Evolutionary conservation across 2,888 invertebrate genomes (phyloP).

Genomic region (Philereme vetulata): DNA sequence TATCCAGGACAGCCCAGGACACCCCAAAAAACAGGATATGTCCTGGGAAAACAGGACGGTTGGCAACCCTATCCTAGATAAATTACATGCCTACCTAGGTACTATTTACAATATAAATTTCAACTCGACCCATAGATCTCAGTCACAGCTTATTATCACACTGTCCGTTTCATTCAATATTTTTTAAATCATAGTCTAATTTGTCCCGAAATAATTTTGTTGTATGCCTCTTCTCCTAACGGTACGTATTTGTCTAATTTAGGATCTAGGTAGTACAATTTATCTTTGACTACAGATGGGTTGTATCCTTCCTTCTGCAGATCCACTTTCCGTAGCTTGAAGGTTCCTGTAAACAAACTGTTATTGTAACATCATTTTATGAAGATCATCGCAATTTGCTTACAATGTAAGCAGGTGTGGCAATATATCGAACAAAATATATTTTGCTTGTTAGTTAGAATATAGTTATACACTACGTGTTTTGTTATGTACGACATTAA

Average conservation of each 20-base stretch:
- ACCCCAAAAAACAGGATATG: no score
- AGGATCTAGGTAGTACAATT: conserved; percentile 90
- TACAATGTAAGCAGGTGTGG: no score
- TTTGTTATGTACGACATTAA: no score
- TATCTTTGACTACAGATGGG: conserved; percentile 87
- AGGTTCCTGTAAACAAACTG: conserved; percentile 90
- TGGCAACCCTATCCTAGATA: background rate
- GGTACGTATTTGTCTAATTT: conserved; percentile 87
- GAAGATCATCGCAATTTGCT: background rate
- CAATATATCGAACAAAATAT: no score
- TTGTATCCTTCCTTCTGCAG: conserved; percentile 96
- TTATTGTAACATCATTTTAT: background rate
- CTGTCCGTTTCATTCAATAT: conserved; percentile 2
- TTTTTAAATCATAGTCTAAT: conserved; percentile 86
- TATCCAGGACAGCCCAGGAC: no score
- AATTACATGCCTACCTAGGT: background rate
- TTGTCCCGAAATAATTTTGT: conserved; percentile 89
- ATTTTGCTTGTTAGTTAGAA: no score
- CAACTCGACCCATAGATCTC: conserved; percentile 10
- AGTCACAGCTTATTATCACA: conserved; percentile 31
- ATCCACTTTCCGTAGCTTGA: conserved; percentile 96
- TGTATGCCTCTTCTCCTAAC: conserved; percentile 88
- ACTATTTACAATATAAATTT: conserved; percentile 15
- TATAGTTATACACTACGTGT: no score
- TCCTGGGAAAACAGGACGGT: no score